Conservation (phyloP, 2,888 invertebrate species). For the Cerastis leucographa region DNA sequence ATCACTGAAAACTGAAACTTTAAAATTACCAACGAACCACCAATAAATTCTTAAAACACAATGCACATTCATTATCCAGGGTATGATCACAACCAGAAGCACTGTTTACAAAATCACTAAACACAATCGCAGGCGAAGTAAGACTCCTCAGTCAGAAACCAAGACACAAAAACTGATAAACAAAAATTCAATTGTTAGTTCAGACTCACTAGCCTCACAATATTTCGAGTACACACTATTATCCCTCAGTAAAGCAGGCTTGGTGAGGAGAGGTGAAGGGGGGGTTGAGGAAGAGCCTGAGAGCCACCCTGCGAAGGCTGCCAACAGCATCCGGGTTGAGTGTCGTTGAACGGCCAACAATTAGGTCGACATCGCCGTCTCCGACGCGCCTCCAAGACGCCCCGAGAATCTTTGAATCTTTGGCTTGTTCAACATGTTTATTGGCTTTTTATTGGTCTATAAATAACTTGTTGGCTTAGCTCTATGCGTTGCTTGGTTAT, state of each 20-base stretch:
- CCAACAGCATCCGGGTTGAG: conserved; percentile 85
- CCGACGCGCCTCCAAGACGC: conserved; percentile 73
- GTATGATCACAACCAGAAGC: neutral
- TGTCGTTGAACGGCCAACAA: conserved; percentile 85
- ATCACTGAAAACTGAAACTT: neutral
- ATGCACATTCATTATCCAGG: neutral
- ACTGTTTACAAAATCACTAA: conserved; percentile 19
- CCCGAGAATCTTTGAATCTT: conserved; percentile 74
- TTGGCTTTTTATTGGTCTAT: conserved; percentile 67
- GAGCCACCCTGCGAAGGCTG: conserved; percentile 74
- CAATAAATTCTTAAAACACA: conserved; percentile 13
- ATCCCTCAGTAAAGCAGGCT: conserved; percentile 69
- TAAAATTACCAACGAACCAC: neutral
- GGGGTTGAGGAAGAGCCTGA: conserved; percentile 62
- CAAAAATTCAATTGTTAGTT: conserved; percentile 36
- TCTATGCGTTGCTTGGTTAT: conserved; percentile 52
- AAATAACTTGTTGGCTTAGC: conserved; percentile 64
- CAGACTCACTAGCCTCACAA: conserved; percentile 50
- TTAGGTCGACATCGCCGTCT: conserved; percentile 84
- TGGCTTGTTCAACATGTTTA: conserved; percentile 65
- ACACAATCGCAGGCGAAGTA: conserved; percentile 5
- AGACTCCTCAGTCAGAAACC: neutral
- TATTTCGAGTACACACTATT: conserved; percentile 70
- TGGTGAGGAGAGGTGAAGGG: conserved; percentile 55
- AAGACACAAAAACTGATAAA: conserved; percentile 25